A percentile compares a stretch with the other conserved stretches of the same genome.
Conservation (phyloP, 2,113 vertebrate species). For the Zosterops hypoxanthus region DNA sequence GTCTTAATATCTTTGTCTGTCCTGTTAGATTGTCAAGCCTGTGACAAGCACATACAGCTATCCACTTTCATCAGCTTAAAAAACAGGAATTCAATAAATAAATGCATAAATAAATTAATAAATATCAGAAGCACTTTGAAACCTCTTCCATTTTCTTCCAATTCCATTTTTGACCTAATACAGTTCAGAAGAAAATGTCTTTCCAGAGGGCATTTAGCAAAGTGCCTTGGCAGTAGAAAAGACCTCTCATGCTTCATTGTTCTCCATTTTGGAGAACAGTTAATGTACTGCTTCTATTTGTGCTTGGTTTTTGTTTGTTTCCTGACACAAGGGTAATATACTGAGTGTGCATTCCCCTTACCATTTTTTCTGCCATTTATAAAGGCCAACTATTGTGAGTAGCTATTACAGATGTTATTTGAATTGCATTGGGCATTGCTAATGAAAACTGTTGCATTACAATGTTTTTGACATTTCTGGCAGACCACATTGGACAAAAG, state of each 20-base stretch:
- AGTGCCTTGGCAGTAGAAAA: slow-evolving; percentile 17
- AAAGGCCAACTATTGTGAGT: neutral
- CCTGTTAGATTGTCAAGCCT: neutral
- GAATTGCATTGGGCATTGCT: neutral
- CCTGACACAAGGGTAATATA: neutral
- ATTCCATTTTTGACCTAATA: slow-evolving; percentile 13
- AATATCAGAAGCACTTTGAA: neutral
- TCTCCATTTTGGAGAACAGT: slow-evolving; percentile 20
- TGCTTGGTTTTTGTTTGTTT: slow-evolving; percentile 21
- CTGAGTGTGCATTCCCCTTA: neutral
- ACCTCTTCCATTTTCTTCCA: neutral
- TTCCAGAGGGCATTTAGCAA: slow-evolving; percentile 45
- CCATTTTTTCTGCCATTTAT: neutral
- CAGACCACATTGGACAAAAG: neutral
- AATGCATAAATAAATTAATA: neutral
- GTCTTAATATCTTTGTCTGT: neutral
- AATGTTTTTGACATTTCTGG: slow-evolving; percentile 28
- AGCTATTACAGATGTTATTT: slow-evolving; percentile 15
- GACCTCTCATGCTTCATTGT: neutral
- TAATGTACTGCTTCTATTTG: neutral
- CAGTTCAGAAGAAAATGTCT: neutral
- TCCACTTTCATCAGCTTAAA: neutral
- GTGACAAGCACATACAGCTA: neutral
- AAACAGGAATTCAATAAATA: neutral
- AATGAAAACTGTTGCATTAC: neutral